Percentiles rank a stretch among this genome's conserved stretches.
These are phyloP conservation scores for Pseudorasbora parva DNA, from an alignment of 2,113 vertebrate species.

Conservation along the genomic window DNA sequence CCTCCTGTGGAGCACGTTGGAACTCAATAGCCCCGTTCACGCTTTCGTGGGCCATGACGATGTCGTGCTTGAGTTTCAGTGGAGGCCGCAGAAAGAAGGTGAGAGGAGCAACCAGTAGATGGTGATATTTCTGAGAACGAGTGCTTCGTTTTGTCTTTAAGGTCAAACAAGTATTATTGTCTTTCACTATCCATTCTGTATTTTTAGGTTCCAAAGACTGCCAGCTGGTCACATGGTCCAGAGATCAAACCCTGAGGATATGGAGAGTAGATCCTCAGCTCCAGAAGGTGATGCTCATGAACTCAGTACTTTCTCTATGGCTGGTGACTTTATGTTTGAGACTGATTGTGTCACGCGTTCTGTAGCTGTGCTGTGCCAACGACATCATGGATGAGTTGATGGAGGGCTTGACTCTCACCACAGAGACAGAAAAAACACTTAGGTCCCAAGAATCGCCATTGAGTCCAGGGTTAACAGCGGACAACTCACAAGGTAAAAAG, in stretches of 20 bases:
- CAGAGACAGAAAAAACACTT: conserved; percentile 86
- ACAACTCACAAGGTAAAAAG: conserved; percentile 67
- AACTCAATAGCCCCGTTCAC: conserved; percentile 93
- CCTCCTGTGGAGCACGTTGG: conserved; percentile 91
- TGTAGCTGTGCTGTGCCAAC: conserved; percentile 87
- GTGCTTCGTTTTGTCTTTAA: background rate
- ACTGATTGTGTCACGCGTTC: conserved; percentile 5
- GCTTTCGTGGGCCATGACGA: conserved; percentile 97
- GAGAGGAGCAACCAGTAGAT: conserved; percentile 45
- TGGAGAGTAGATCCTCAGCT: conserved; percentile 96
- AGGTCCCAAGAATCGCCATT: conserved; percentile 82
- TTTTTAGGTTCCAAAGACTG: conserved; percentile 90
- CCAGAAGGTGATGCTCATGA: conserved; percentile 83
- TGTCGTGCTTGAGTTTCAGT: conserved; percentile 96
- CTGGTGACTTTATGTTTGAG: background rate
- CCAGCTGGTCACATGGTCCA: conserved; percentile 96
- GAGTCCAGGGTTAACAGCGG: conserved; percentile 69
- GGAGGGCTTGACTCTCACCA: conserved; percentile 86
- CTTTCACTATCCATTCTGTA: conserved; percentile 32
- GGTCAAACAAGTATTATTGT: background rate
- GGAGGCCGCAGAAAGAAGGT: conserved; percentile 97
- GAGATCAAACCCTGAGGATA: conserved; percentile 95
- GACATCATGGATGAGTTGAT: conserved; percentile 89
- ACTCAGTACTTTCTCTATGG: background rate
- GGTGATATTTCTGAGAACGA: background rate